phyloP scores from a whole-genome alignment of 2,113 vertebrate species.

The Rhabdomys dilectus region DNA sequence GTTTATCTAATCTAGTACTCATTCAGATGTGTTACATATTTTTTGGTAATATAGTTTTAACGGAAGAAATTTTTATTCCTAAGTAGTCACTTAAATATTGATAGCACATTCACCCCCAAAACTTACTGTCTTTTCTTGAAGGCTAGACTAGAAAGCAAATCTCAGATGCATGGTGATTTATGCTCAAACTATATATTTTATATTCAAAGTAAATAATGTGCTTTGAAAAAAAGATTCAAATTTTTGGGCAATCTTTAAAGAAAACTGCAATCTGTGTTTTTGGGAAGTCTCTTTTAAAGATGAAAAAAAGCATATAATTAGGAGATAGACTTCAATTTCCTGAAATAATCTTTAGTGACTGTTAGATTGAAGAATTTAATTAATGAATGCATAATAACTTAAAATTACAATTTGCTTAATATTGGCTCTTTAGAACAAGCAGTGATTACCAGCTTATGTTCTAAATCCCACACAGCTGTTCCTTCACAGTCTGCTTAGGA shows the following conservation, averaged over 20 bases:
- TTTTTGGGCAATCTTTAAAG: conserved; percentile 73
- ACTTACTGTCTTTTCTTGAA: conserved; percentile 68
- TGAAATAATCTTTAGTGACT: conserved; percentile 83
- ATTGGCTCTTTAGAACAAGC: conserved; percentile 83
- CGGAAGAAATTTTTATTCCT: conserved; percentile 45
- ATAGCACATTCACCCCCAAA: conserved; percentile 48
- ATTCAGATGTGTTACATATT: background rate
- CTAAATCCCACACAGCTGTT: conserved; percentile 82
- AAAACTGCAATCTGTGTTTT: conserved; percentile 77
- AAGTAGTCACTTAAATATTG: conserved; percentile 23
- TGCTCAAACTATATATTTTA: conserved; percentile 74
- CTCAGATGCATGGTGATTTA: conserved; percentile 79
- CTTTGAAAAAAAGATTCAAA: conserved; percentile 75
- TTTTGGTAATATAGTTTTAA: conserved; percentile 32
- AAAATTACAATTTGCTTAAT: conserved; percentile 85
- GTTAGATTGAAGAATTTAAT: conserved; percentile 82
- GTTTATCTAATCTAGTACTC: background rate
- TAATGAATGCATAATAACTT: conserved; percentile 85
- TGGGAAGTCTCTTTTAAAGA: conserved; percentile 78
- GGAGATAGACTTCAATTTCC: conserved; percentile 81
- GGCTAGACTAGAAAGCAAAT: conserved; percentile 74
- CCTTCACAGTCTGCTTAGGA: conserved; percentile 78
- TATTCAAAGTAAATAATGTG: conserved; percentile 77
- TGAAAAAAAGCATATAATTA: conserved; percentile 82
- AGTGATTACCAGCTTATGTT: conserved; percentile 79